Evolutionary conservation across 2,888 invertebrate genomes (phyloP), one percentile per base, ranked within the genome.

Genomic region (Bimastos eiseni): DNA sequence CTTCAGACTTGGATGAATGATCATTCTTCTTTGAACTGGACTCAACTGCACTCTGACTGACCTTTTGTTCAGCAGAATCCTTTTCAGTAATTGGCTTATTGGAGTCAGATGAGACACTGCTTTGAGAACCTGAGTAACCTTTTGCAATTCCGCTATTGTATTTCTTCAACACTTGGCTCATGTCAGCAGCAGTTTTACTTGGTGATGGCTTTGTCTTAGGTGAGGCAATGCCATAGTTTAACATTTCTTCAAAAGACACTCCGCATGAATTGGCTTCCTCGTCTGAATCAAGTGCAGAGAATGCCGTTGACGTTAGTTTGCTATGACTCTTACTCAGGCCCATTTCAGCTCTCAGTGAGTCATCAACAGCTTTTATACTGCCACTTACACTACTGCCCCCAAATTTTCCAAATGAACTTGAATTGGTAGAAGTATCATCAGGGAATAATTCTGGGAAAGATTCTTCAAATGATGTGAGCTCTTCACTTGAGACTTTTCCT

Each of bases 201-300:
- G 70, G 70, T 70, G n/a, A 30, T 70, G 70, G 70, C n/a, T 70
- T 70, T 70, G 70, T n/a, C n/a, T n/a, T 70, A n/a, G 70, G n/a
- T n/a, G n/a, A 70, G 11, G n/a, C 30, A 70, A 49, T 49, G 49
- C n/a, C 70, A 70, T 70, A 70, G 70, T n/a, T 70, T 70, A 70
- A n/a, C 70, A 70, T 70, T 70, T 70, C 70, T 70, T 70, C 70
- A 70, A 70, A 70, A 70, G 70, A 70, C 30, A 70, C n/a, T n/a
- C 11, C n/a, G 17, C 70, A 70, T n/a, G 70, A 70, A n/a, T n/a
- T 13, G 8, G 6, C 70, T n/a, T 70, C 70, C 4, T 30, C 70
- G n/a, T n/a, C 70, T n/a, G 70, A 70, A 70, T 70, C 11, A 70
- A 70, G n/a, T 70, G 30, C 70, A 70, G 30, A 8, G 70, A 70